These are phyloP conservation scores for Ctenodactylus gundi DNA, from an alignment of 2,113 vertebrate species.

Conservation along the genomic window DNA sequence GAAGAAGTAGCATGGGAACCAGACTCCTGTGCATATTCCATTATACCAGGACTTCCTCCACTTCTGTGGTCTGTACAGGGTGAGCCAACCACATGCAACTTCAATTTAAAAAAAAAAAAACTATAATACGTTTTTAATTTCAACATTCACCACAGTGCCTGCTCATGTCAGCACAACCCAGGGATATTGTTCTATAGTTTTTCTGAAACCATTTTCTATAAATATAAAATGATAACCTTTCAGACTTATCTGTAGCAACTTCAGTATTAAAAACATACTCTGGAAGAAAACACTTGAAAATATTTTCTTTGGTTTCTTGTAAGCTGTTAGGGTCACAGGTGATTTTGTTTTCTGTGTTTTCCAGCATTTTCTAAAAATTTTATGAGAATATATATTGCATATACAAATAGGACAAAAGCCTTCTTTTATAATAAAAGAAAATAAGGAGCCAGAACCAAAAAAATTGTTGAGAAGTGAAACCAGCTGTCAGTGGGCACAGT, in stretches of 20 bases:
- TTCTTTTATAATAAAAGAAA: conserved; percentile 56
- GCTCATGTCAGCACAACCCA: no score
- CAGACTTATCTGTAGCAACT: no score
- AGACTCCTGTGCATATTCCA: neutral
- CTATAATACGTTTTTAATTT: no score
- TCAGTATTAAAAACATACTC: neutral
- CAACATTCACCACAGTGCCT: no score
- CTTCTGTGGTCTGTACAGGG: neutral
- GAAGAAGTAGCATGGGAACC: neutral
- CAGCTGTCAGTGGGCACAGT: conserved; percentile 61
- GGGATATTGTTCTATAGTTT: no score
- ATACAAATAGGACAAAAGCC: neutral
- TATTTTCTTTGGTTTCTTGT: conserved; percentile 4
- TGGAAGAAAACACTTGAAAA: neutral
- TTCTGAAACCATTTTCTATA: no score
- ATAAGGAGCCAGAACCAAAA: conserved; percentile 14
- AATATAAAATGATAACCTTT: no score
- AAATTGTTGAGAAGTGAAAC: conserved; percentile 1
- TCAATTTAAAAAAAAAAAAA: neutral
- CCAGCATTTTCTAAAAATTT: neutral
- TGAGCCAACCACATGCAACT: neutral
- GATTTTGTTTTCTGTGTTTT: conserved; percentile 40
- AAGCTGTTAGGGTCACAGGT: neutral
- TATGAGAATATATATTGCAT: neutral
- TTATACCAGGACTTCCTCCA: accelerated